phyloP scores from a whole-genome alignment of 2,797 vertebrate genomes.

The Acipenser oxyrinchus region DNA sequence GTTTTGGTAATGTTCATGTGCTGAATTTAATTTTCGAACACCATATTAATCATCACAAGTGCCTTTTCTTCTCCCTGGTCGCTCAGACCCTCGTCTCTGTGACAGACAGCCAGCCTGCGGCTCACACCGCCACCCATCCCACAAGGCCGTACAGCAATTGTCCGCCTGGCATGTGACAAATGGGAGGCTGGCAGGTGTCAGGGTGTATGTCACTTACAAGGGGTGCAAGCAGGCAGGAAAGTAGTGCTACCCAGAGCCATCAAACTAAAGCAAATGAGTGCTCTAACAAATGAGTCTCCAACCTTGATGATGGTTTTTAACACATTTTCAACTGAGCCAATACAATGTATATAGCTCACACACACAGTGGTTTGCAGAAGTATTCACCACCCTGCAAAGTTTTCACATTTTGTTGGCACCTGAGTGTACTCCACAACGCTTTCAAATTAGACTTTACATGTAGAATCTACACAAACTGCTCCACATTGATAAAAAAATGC shows the following conservation, averaged over 20 bases:
- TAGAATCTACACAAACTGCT: no score
- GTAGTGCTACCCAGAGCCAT: constrained; percentile 7
- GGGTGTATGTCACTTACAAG: constrained; percentile 29
- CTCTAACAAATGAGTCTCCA: no score
- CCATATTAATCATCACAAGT: constrained; percentile 63
- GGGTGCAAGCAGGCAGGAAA: constrained; percentile 9
- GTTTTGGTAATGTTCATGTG: constrained; percentile 61
- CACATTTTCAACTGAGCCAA: no score
- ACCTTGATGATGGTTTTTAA: no score
- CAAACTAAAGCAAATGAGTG: no score
- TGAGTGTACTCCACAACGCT: no score
- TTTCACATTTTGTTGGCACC: no score
- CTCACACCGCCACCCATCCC: constrained; percentile 25
- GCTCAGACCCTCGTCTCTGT: constrained; percentile 18
- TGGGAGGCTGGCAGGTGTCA: constrained; percentile 36
- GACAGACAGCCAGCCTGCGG: constrained; percentile 25
- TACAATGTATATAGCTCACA: no score
- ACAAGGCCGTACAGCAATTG: constrained; percentile 33
- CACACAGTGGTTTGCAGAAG: no score
- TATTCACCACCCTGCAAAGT: no score
- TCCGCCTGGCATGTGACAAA: constrained; percentile 37
- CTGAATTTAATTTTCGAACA: constrained; percentile 58
- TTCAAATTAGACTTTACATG: no score
- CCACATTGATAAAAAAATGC: no score
- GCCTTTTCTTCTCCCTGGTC: constrained; percentile 40